These are phyloP conservation scores for Lathronympha strigana DNA, from an alignment of 2,888 invertebrate species.

Conservation along the genomic window DNA sequence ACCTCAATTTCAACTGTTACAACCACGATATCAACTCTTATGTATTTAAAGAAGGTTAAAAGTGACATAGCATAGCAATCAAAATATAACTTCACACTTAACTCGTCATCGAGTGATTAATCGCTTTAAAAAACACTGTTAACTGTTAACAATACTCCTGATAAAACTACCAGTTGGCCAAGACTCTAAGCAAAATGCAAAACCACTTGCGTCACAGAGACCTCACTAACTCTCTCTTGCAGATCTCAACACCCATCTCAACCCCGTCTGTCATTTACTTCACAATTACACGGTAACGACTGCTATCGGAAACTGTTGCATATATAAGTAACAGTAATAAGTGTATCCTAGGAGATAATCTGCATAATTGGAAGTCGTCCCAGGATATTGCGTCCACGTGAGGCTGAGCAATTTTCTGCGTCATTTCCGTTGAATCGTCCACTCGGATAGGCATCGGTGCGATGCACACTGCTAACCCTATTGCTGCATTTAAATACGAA, in stretches of 20 bases:
- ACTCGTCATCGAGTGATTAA: no score
- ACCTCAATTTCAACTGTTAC: no score
- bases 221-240: not conserved
- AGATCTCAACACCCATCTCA: constrained; percentile 10
- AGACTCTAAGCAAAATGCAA: not conserved
- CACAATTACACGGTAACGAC: constrained; percentile 15
- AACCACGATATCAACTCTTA: no score
- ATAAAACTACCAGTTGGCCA: not conserved
- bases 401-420: constrained; percentile 81
- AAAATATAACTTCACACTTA: no score
- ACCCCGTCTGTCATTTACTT: constrained; percentile 16
- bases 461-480: constrained; percentile 52
- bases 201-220: not conserved
- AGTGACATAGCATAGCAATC: no score
- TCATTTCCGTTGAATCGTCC: constrained; percentile 80
- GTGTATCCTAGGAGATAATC: constrained; percentile 75
- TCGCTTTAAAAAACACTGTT: no score
- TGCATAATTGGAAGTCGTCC: constrained; percentile 81
- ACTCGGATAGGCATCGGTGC: constrained; percentile 62
- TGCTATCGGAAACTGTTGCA: constrained; percentile 28
- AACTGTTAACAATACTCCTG: no score
- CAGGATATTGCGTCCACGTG: constrained; percentile 82
- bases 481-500: constrained; percentile 57
- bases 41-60: no score
- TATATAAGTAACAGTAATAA: constrained; percentile 64